These are phyloP conservation scores for Miniopterus natalensis DNA, from an alignment of 2,113 vertebrate genomes.

Conservation along the genomic window DNA sequence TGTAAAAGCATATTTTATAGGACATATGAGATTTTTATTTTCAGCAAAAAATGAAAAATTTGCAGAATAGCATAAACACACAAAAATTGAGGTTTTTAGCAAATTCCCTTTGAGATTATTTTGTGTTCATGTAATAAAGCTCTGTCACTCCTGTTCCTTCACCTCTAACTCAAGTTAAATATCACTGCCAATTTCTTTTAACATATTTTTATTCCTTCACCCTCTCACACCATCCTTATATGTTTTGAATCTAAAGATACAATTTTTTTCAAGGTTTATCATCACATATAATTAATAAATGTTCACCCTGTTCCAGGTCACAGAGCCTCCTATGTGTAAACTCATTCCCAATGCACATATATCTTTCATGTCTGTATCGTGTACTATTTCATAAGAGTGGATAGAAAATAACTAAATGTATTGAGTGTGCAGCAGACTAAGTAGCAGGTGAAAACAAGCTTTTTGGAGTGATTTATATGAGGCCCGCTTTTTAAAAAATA, in stretches of 20 bases:
- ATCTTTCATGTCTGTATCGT: background rate
- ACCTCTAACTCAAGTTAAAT: background rate
- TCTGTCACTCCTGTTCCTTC: background rate
- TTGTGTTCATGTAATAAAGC: background rate
- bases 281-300: background rate
- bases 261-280: background rate
- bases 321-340: background rate
- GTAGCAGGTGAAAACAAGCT: background rate
- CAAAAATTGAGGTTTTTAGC: background rate
- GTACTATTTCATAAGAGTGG: background rate
- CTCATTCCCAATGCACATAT: background rate
- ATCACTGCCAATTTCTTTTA: background rate
- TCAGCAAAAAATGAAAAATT: background rate
- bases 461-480: background rate
- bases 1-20: background rate
- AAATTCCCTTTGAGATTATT: background rate
- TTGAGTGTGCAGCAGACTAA: background rate
- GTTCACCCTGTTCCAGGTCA: background rate
- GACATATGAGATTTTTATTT: background rate
- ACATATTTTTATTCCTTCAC: background rate
- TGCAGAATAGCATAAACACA: background rate
- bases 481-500: background rate
- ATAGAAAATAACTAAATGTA: background rate
- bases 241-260: background rate
- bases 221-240: background rate